These are phyloP conservation scores for Sceloporus undulatus DNA, from an alignment of 2,113 vertebrate species.

Conservation along the genomic window DNA sequence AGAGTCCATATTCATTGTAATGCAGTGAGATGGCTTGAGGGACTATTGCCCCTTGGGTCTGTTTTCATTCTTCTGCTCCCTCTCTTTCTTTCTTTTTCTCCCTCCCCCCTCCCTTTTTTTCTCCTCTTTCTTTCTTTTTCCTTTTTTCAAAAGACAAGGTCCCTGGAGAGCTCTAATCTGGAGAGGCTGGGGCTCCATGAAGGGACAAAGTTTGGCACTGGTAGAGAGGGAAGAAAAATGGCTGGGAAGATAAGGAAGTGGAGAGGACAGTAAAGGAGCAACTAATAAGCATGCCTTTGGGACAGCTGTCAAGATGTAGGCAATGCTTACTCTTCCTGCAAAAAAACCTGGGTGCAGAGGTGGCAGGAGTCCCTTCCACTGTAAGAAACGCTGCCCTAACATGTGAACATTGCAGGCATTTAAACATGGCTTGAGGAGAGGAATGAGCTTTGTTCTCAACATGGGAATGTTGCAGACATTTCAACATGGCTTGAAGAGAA, in stretches of 20 bases:
- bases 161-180: constrained; percentile 78
- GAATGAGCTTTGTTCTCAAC: too few relatives aligned
- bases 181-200: constrained; percentile 69
- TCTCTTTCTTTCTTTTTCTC: constrained; percentile 74
- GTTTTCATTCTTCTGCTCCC: constrained; percentile 79
- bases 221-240: constrained; percentile 35
- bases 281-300: constrained; percentile 69
- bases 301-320: constrained; percentile 72
- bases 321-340: constrained; percentile 44
- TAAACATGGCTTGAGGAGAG: background rate
- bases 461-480: background rate
- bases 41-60: constrained; percentile 89
- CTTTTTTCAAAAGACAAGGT: constrained; percentile 74
- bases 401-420: background rate
- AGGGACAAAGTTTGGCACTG: constrained; percentile 54
- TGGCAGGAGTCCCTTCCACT: constrained; percentile 23
- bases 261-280: constrained; percentile 63
- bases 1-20: constrained; percentile 99
- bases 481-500: background rate
- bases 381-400: background rate
- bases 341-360: constrained; percentile 24
- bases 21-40: constrained; percentile 93
- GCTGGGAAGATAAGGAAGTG: constrained; percentile 45
- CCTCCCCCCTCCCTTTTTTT: constrained; percentile 75
- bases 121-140: constrained; percentile 61